Base-by-base conservation (phyloP, 2,797 vertebrate genomes). In the Botia almorhae region DNA sequence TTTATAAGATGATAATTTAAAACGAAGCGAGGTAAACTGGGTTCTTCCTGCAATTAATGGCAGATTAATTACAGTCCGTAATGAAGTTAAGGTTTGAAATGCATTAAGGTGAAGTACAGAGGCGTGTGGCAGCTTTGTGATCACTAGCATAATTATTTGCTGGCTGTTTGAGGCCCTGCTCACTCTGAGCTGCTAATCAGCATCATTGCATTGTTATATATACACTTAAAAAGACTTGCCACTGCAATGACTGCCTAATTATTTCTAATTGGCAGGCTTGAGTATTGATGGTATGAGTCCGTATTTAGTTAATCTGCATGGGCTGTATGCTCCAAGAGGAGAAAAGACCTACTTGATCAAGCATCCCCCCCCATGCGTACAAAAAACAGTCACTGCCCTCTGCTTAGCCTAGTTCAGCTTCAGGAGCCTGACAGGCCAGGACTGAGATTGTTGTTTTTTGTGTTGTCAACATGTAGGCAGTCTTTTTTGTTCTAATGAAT, bases 1-100 rank as follows among this genome's bases (percentile, higher is more conserved):
- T 99, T 99, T 99, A 99, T 99, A 98, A 99, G 97, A 98, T 96
- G 94, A 95, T 99, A 99, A 99, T 99, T 99, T 98, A 96, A 97
- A 96, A 98, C 91, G 96, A 98, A 97, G 96, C 95, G 92, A 90
- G 92, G 96, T 98, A 99, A 99, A 99, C 97, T 96, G 96, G 95
- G 96, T 95, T 98, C 97, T 98, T 98, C 96, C 97, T 96, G 95
- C 97, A 99, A 98, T 99, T 99, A 99, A 97, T 99, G 96, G 95
- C 95, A 95, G 97, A 98, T 99, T 99, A 99, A 99, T 99, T 99
- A 99, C 94, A 93, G 94, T 93, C 96, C 95, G 95, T 99, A 98
- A 98, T 98, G 97, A 98, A 99, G 97, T 99, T 96, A 95, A 96
- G 97, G 98, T 98, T 93, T 98, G 96, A 96, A 97, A 96, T 94